Evolutionary conservation across 2,113 vertebrate genomes (phyloP), one percentile per base, ranked within the genome.

Genomic region (Cavia aperea): DNA sequence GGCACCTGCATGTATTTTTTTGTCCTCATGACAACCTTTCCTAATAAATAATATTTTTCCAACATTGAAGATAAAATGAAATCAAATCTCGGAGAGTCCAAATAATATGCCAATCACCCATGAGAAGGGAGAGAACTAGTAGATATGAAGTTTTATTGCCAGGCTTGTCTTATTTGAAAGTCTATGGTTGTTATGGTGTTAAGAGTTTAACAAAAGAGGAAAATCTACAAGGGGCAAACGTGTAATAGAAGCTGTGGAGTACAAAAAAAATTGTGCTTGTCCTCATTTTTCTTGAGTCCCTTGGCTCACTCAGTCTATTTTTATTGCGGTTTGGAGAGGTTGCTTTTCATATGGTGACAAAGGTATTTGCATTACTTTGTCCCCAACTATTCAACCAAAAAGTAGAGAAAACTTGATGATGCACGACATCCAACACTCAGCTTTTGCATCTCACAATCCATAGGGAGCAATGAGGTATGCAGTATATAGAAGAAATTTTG

Each of bases 321-420:
- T 81, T 65, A 18, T 33, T 77, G 51, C 62, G 13, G 4, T 65
- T 85, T 49, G 46, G 49, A 93, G 68, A 65, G 21, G 0, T 82
- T 90, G 58, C 31, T 75, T 19, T 5, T 58, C 23, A 23, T 29
- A 46, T 19, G 36, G 36, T 66, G 21, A 24, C 11, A 92, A 78
- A 95, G 62, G 4, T n/a, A 65, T 87, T 84, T 92, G 51, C 21
- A 78, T 73, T 65, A 46, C 16, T 62, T 6, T 92, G 83, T 56
- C 43, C 12, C 29, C 63, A 33, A 31, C 15, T 73, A n/a, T 60
- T 31, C 33, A 77, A 70, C 33, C 19, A 18, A 51, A 7, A 1
- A 68, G 2, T 4, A 31, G 15, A 70, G 51, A 19, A 89, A 63
- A 65, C 39, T 58, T 75, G 26, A 29, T 39, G 33, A 18, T 81